Conservation (phyloP, 2,888 invertebrate species). For the Miltochrista miniata region DNA sequence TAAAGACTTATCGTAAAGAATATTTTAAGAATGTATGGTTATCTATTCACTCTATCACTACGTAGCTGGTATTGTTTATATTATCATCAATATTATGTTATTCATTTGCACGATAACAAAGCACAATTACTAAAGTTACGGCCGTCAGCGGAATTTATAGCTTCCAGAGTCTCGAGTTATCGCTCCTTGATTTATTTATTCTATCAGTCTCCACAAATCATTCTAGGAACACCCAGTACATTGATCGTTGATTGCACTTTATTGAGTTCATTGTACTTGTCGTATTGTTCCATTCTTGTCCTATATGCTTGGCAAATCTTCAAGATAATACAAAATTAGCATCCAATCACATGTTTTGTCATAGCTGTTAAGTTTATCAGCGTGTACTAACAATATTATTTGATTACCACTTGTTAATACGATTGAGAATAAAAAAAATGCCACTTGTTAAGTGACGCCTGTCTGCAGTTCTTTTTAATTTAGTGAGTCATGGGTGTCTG, state of each 20-base stretch:
- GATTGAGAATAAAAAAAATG: constrained; percentile 17
- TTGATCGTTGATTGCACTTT: constrained; percentile 26
- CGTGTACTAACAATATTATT: no score
- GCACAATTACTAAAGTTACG: constrained; percentile 39
- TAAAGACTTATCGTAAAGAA: neutral
- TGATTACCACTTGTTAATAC: constrained; percentile 2
- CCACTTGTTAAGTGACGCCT: constrained; percentile 21
- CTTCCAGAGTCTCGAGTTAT: constrained; percentile 43
- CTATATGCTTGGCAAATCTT: constrained; percentile 54
- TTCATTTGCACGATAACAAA: constrained; percentile 36
- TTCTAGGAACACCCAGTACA: constrained; percentile 20
- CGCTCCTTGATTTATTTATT: constrained; percentile 40
- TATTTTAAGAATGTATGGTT: no score
- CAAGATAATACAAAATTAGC: constrained; percentile 48
- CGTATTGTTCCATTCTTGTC: constrained; percentile 43
- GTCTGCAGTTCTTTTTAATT: constrained; percentile 38
- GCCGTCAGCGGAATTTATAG: constrained; percentile 43
- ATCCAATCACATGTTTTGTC: constrained; percentile 39
- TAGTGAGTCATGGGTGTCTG: constrained; percentile 61
- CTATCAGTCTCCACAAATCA: constrained; percentile 38
- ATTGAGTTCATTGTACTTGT: constrained; percentile 52
- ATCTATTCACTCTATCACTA: no score
- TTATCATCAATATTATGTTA: constrained; percentile 19
- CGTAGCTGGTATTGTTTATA: no score
- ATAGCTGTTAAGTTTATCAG: constrained; percentile 19